These are phyloP conservation scores for Amiota mariae DNA, from an alignment of 2,888 invertebrate species.

Conservation along the genomic window DNA sequence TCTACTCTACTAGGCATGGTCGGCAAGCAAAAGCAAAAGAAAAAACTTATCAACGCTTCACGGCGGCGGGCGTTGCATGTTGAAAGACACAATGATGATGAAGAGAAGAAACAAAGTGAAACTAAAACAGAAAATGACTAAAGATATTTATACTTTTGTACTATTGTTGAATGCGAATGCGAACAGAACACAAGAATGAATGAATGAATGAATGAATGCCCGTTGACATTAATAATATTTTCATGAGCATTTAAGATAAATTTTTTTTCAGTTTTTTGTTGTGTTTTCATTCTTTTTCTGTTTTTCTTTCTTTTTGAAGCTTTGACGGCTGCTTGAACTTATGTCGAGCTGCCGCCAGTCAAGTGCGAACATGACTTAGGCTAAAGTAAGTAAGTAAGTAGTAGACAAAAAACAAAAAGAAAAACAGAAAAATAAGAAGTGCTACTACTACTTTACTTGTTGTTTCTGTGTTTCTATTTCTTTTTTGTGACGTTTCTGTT, in stretches of 20 bases:
- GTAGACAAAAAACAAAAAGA: constrained; percentile 3
- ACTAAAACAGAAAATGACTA: too few relatives aligned
- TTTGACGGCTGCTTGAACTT: background rate
- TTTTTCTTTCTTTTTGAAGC: background rate
- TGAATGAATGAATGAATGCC: background rate
- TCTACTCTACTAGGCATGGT: too few relatives aligned
- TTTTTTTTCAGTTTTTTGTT: background rate
- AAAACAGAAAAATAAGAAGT: background rate
- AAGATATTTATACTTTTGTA: too few relatives aligned
- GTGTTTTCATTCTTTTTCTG: background rate
- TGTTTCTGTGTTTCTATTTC: too few relatives aligned
- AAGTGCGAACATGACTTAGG: background rate
- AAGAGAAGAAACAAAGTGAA: too few relatives aligned
- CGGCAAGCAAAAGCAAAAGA: too few relatives aligned
- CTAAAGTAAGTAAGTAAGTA: background rate
- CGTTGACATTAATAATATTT: constrained; percentile 11
- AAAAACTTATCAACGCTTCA: too few relatives aligned
- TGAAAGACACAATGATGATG: too few relatives aligned
- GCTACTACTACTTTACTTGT: background rate
- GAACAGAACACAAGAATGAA: background rate
- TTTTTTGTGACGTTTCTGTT: too few relatives aligned
- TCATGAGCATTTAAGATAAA: background rate
- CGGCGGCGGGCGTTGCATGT: too few relatives aligned
- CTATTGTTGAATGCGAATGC: too few relatives aligned
- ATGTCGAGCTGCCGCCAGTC: background rate